These are phyloP conservation scores for Pseudopleuronectes americanus DNA, from an alignment of 2,797 vertebrate genomes.

Conservation along the genomic window DNA sequence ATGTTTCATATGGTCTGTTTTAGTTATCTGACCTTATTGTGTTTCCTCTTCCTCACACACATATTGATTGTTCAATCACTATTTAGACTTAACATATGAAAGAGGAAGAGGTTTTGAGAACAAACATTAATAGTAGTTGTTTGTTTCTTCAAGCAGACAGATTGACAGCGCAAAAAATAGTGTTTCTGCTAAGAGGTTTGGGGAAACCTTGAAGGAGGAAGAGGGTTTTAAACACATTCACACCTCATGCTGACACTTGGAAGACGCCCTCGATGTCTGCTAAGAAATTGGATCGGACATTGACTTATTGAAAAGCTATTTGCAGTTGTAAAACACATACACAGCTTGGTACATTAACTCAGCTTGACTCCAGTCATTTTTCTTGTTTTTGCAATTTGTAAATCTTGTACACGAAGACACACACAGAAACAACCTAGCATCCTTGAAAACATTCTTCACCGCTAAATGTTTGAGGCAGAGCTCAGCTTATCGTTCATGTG, in stretches of 20 bases:
- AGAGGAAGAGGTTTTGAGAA: constrained; percentile 7
- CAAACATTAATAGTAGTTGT: neutral
- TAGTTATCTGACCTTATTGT: constrained; percentile 71
- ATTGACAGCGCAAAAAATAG: constrained; percentile 6
- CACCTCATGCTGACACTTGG: constrained; percentile 33
- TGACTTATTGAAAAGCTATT: neutral
- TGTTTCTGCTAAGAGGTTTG: constrained; percentile 31
- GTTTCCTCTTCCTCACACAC: constrained; percentile 37
- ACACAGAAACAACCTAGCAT: neutral
- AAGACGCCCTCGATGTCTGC: constrained; percentile 39
- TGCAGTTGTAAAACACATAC: constrained; percentile 18
- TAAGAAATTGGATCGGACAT: constrained; percentile 40
- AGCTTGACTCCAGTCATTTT: neutral
- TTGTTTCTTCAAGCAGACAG: neutral
- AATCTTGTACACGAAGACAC: neutral
- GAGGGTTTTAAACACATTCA: constrained; percentile 6
- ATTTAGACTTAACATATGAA: constrained; percentile 42
- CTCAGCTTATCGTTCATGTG: neutral
- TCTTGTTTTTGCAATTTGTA: constrained; percentile 1
- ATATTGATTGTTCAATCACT: constrained; percentile 69
- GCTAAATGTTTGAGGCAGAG: neutral
- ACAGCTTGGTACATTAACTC: neutral
- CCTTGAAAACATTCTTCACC: neutral
- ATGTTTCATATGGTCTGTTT: constrained; percentile 68
- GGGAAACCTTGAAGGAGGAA: neutral